Percentiles rank a stretch among this genome's conserved stretches.
phyloP scores from a whole-genome alignment of 2,797 vertebrate genomes.

The Cygnus olor region DNA sequence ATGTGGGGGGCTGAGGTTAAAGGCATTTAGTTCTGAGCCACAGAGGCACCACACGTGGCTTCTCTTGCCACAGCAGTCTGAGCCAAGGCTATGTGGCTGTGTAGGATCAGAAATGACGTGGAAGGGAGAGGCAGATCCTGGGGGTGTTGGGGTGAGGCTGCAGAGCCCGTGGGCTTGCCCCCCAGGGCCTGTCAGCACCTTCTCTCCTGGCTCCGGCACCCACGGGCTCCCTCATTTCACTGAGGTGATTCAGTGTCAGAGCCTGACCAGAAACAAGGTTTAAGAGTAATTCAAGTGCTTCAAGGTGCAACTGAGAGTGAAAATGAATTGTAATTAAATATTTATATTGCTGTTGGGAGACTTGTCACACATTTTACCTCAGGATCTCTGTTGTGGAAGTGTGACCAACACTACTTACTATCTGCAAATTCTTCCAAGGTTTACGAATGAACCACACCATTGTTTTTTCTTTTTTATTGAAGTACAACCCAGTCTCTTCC shows the following conservation, averaged over 20 bases:
- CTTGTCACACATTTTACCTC: not conserved
- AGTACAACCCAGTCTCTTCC: not conserved
- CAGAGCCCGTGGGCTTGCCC: not conserved
- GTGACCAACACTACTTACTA: not conserved
- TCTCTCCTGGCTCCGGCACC: not conserved
- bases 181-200: not conserved
- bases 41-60: not conserved
- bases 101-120: fast-evolving
- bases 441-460: fast-evolving
- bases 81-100: not conserved
- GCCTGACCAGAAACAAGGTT: fast-evolving
- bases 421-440: not conserved
- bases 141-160: fast-evolving
- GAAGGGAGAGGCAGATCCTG: fast-evolving
- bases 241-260: not conserved
- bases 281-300: not conserved
- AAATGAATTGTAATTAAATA: not conserved
- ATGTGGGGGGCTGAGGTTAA: fast-evolving
- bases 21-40: not conserved
- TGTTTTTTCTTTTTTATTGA: not conserved
- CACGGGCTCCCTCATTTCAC: fast-evolving
- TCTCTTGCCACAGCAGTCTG: not conserved
- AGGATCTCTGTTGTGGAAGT: not conserved
- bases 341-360: not conserved
- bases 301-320: not conserved